Base-by-base conservation (phyloP, 2,888 invertebrate species). In the Physocephala rufipes region DNA sequence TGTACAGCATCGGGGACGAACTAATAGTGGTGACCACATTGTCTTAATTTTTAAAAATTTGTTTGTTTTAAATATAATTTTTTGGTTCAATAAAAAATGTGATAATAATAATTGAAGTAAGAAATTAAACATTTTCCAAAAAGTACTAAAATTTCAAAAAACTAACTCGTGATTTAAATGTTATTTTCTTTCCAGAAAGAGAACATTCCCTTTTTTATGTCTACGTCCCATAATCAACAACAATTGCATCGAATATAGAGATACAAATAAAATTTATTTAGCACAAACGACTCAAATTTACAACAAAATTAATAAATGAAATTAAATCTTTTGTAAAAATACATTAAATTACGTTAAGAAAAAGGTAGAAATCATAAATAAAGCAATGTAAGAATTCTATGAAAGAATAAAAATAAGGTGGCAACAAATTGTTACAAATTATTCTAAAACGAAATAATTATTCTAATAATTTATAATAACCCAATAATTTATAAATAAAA, bases 1-100 rank as follows among this genome's bases (percentile, higher is more conserved):
- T 74, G 69, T 78, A 78, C 75, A 81, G 81, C 81, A 82, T 80
- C 78, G 84, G 79, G 79, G 83, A 83, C 82, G 83, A 83, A 82
- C 84, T 83, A 81, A 84, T 83, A 81, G 83, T 83, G 82, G 84
- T 83, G 84, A 83, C 84, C 83, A 83, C 84, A 83, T 84, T 84
- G 83, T 83, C 83, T 83, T 83, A 82, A 83, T 82, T 83, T 82
- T 83, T 82, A 80, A 81, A 83, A 82, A 80, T 82, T 83, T 76
- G 79, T 79, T 75, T 77, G 79, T 81, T 82, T 79, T 81, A 83
- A 82, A 82, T 82, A 75, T 78, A 68, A 61, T 68, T 72, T 73
- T 62, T 71, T 51, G 30, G 67, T 67, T 72, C 53, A 70, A 71
- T 74, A 73, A 72, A 74, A 67, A 68, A 71, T 72, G 68, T 65